Percentiles rank a stretch among this genome's conserved stretches.
phyloP scores from a whole-genome alignment of 2,797 vertebrate species.

The Buceros bicornis region DNA sequence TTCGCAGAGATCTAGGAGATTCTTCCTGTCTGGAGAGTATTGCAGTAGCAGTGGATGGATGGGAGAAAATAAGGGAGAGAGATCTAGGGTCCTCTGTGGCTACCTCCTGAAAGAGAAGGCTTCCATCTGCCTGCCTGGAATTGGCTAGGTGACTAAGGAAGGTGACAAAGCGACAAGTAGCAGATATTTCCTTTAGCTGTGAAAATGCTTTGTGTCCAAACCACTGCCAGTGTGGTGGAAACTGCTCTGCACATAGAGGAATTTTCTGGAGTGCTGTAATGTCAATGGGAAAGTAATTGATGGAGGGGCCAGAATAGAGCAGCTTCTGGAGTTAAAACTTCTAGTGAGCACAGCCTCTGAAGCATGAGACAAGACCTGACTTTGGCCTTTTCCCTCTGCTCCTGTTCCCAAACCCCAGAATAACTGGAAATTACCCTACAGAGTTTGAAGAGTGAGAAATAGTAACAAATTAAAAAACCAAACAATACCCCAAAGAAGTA shows the following conservation, averaged over 20 bases:
- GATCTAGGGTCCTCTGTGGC: not conserved
- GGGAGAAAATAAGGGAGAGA: not conserved
- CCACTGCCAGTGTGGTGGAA: not conserved
- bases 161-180: not conserved
- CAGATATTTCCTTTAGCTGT: not conserved
- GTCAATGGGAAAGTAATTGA: not conserved
- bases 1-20: not conserved
- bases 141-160: not conserved
- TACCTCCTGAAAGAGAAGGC: not conserved
- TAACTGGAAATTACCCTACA: not conserved
- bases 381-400: not conserved
- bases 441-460: not conserved
- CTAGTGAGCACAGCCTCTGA: not conserved
- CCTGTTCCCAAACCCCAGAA: not conserved
- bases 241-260: not conserved
- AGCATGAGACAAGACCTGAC: not conserved
- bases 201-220: not conserved
- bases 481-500: not conserved
- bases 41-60: not conserved
- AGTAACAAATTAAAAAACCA: not conserved
- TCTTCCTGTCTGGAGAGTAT: not conserved
- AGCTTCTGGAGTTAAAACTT: constrained; percentile 17
- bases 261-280: not conserved
- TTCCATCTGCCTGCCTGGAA: not conserved
- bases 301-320: not conserved